Evolutionary conservation across 2,888 invertebrate species (phyloP), one percentile per base, ranked within the genome.

Genomic region (Drosophila pseudotalamancana): DNA sequence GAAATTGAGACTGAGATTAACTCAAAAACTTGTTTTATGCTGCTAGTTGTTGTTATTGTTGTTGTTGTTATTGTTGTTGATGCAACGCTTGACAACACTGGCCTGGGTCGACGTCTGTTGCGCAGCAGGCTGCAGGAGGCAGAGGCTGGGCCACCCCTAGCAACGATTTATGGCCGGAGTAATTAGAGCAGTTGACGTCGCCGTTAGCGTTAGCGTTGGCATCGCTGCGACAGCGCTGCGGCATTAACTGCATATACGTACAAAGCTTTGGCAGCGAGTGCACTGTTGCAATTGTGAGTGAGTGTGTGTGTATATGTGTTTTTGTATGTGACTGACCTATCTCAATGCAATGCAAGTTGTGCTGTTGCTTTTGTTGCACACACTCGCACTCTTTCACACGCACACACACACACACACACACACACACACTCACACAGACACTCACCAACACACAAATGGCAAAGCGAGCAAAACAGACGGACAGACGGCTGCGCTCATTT

Each of bases 261-360:
- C 60, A 48, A 54, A 81, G 85, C 76, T 72, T 63, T 51, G 55
- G 29, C 72, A 76, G 76, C 65, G 63, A 72, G 40, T 68, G 68
- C 76, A 64, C 53, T 75, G 77, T 72, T 84, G 81, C 79, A 83
- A 60, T 80, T 64, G 72, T 57, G 61, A 54, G 40, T 65, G 34
- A 57, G 40, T 56, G 40, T 60, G 19, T 55, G 42, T 68, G 43
- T 63, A 35, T 68, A 43, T 56, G 51, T 63, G 66, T 66, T 56
- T 72, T 57, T 62, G 75, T 73, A 64, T 84, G 88, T 87, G 89
- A 88, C 89, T 88, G 88, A 88, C 88, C 88, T 88, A 88, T 80
- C 89, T 87, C 88, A 88, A 88, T 88, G 88, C 87, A 88, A 88
- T 80, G 65, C 70, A 71, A 76, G 84, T 88, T 88, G 84, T 71